Evolutionary conservation across 2,888 invertebrate species (phyloP).

Genomic region (Lasioglossum marginatum): DNA sequence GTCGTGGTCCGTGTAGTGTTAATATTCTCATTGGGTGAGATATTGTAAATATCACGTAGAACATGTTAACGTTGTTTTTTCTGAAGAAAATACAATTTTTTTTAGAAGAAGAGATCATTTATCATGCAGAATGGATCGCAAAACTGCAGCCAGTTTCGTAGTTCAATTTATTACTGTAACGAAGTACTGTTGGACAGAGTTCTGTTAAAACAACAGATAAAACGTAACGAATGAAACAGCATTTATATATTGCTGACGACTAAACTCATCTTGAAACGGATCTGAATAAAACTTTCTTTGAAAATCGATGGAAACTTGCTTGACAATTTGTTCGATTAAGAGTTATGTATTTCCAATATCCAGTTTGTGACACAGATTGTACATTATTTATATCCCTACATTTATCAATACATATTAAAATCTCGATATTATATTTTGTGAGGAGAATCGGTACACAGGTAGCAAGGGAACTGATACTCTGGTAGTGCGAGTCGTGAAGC

Average conservation of each 20-base stretch:
- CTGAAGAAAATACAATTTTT: not conserved
- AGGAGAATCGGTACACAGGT: no score
- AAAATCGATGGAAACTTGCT: not conserved
- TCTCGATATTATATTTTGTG: not conserved
- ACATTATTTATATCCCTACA: not conserved
- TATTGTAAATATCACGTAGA: not conserved
- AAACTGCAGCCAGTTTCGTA: not conserved
- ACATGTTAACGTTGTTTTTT: not conserved
- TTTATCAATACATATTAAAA: not conserved
- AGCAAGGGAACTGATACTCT: no score
- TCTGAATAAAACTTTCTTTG: not conserved
- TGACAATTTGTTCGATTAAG: not conserved
- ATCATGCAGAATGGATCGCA: not conserved
- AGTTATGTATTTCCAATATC: not conserved
- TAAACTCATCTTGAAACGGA: not conserved
- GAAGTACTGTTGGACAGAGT: not conserved
- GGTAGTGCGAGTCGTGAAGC: no score
- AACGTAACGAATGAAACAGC: not conserved
- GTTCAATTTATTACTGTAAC: constrained; percentile 4
- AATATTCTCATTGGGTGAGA: not conserved
- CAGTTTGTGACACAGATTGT: not conserved
- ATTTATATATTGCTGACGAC: not conserved
- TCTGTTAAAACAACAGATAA: constrained; percentile 1
- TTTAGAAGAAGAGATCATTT: not conserved
- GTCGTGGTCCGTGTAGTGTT: no score